phyloP scores from a whole-genome alignment of 1,140 invertebrate genomes.

The Wiebesia pumilae region DNA sequence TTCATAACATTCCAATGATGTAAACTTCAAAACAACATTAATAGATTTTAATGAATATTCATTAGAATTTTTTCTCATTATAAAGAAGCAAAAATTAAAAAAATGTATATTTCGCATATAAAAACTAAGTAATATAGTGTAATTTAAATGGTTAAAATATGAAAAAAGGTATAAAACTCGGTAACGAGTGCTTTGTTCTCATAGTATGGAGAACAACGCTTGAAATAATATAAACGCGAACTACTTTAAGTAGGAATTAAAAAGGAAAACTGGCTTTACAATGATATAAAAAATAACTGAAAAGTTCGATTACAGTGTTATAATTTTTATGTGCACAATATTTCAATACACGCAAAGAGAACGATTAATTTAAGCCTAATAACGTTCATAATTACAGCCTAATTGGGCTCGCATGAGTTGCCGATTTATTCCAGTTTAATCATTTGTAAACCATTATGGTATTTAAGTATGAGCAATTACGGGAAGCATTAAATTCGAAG shows the following conservation, averaged over 20 bases:
- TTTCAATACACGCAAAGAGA: too few species aligned
- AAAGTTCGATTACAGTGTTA: too few species aligned
- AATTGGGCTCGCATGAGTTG: neutral
- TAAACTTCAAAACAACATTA: neutral
- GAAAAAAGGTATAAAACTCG: too few species aligned
- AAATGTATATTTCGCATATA: neutral
- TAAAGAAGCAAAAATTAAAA: neutral
- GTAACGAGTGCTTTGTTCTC: too few species aligned
- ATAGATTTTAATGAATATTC: neutral
- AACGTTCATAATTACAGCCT: neutral
- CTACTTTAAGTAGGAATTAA: too few species aligned
- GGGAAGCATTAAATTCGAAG: neutral
- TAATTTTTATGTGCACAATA: too few species aligned
- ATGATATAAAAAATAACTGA: too few species aligned
- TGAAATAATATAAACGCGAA: too few species aligned
- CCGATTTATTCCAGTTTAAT: too few species aligned
- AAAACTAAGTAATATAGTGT: neutral
- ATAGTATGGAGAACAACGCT: too few species aligned
- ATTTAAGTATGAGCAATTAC: neutral
- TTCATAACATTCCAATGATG: slow-evolving; percentile 14
- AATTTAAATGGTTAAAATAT: neutral
- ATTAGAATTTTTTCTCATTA: neutral
- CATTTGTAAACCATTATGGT: neutral
- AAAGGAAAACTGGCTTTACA: too few species aligned
- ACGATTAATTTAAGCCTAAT: too few species aligned